phyloP scores from a whole-genome alignment of 2,888 invertebrate genomes.

The Xestobium rufovillosum region DNA sequence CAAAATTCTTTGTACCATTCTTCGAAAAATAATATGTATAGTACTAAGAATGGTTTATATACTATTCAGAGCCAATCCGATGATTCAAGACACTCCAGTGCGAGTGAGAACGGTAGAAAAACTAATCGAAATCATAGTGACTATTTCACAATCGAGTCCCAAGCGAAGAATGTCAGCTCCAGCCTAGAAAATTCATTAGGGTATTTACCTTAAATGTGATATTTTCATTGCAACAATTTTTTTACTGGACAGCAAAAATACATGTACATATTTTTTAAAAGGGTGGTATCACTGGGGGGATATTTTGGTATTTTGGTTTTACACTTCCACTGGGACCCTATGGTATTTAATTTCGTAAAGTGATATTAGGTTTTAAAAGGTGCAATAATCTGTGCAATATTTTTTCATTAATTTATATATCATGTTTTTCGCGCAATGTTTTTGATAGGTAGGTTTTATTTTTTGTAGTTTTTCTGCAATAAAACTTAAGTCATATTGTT shows the following conservation, averaged over 20 bases:
- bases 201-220: constrained; percentile 48
- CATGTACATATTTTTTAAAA: constrained; percentile 6
- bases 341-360: too few species aligned
- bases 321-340: too few species aligned
- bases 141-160: constrained; percentile 25
- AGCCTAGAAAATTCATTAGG: constrained; percentile 59
- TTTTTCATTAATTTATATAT: too few species aligned
- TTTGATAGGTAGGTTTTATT: not conserved
- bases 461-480: too few species aligned
- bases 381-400: constrained; percentile 16
- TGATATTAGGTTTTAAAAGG: too few species aligned
- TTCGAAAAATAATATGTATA: constrained; percentile 34
- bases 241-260: not conserved
- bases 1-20: constrained; percentile 34
- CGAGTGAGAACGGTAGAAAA: constrained; percentile 24
- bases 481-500: too few species aligned
- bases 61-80: constrained; percentile 45
- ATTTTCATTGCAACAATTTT: not conserved
- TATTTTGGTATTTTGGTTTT: constrained; percentile 2
- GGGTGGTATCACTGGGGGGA: constrained; percentile 4
- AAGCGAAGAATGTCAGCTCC: constrained; percentile 37
- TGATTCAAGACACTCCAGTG: constrained; percentile 36
- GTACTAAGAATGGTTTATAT: constrained; percentile 41
- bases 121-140: constrained; percentile 22
- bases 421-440: constrained; percentile 2